phyloP scores from a whole-genome alignment of 2,113 vertebrate species.

The Sinocyclocheilus anshuiensis region DNA sequence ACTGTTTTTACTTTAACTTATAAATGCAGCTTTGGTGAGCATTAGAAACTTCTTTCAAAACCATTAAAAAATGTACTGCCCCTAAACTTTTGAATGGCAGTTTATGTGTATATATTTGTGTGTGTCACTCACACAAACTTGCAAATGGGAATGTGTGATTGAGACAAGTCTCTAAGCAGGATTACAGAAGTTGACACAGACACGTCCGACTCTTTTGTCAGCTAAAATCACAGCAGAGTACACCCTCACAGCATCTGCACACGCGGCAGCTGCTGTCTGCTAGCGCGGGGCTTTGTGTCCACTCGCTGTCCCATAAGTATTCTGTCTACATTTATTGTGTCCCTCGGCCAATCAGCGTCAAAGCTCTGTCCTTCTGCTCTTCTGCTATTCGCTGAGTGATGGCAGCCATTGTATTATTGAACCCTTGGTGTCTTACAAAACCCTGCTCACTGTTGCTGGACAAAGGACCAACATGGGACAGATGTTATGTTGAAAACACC shows the following conservation, averaged over 20 bases:
- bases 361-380: background rate
- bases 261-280: conserved; percentile 71
- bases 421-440: conserved; percentile 34
- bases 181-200: conserved; percentile 68
- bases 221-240: conserved; percentile 65
- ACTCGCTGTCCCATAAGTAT: conserved; percentile 39
- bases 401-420: conserved; percentile 57
- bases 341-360: conserved; percentile 41
- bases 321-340: conserved; percentile 49
- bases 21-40: background rate
- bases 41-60: background rate
- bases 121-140: background rate
- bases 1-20: background rate
- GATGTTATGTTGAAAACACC: conserved; percentile 58
- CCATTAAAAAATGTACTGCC: background rate
- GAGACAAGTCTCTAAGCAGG: conserved; percentile 38
- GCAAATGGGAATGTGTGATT: conserved; percentile 13
- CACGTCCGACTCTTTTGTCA: conserved; percentile 68
- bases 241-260: conserved; percentile 42
- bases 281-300: conserved; percentile 68
- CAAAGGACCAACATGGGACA: conserved; percentile 54
- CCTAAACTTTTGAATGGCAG: background rate
- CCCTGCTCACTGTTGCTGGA: conserved; percentile 54
- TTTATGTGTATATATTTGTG: conserved; percentile 7
- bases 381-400: conserved; percentile 14